Conservation (phyloP, 2,113 vertebrate genomes). For the Equus quagga region DNA sequence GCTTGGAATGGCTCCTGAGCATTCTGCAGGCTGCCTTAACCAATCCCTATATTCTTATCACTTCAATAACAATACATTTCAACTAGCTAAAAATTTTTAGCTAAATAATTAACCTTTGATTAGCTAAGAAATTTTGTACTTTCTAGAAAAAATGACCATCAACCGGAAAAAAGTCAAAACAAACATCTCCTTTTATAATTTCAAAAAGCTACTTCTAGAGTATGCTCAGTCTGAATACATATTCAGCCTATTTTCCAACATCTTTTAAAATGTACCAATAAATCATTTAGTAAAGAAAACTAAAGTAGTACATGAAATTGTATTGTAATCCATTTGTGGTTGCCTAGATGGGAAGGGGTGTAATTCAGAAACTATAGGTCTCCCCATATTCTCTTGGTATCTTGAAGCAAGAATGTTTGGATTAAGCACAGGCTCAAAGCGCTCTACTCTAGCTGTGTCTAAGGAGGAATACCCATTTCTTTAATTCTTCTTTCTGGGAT, state of each 20-base stretch:
- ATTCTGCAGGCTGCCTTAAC: background rate
- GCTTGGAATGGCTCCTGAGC: background rate
- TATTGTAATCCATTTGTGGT: background rate
- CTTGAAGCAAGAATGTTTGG: background rate
- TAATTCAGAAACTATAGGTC: background rate
- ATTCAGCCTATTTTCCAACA: background rate
- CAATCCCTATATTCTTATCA: background rate
- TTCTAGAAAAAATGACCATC: background rate
- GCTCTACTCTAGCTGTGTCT: background rate
- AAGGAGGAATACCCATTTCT: background rate
- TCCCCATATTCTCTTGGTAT: background rate
- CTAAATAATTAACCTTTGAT: slow-evolving; percentile 11
- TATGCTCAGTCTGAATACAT: background rate
- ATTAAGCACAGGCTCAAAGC: background rate
- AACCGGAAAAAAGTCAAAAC: background rate
- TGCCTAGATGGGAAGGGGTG: background rate
- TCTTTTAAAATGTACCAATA: background rate
- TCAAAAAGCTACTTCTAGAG: background rate
- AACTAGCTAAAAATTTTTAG: slow-evolving; percentile 2
- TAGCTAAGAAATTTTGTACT: slow-evolving; percentile 33
- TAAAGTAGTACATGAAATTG: background rate
- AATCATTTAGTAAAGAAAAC: background rate
- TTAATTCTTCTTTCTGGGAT: background rate
- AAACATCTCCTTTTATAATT: background rate
- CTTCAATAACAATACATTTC: background rate